These are phyloP conservation scores for Hyles lineata DNA, from an alignment of 2,888 invertebrate species.

Conservation along the genomic window DNA sequence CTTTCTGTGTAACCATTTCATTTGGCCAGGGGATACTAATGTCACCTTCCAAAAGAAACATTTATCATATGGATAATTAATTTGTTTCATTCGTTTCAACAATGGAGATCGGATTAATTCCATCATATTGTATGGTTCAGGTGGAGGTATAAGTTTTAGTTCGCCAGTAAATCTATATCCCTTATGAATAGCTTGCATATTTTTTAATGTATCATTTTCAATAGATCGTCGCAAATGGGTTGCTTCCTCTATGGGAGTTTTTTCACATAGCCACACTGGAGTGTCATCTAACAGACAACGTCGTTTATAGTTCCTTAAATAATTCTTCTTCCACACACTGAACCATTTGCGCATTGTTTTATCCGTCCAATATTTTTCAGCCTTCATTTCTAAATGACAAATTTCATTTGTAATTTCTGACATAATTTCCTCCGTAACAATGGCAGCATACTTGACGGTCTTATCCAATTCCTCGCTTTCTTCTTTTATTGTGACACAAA, in stretches of 20 bases:
- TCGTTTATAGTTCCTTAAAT: slow-evolving; percentile 65
- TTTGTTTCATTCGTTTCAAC: slow-evolving; percentile 79
- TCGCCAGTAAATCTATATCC: slow-evolving; percentile 74
- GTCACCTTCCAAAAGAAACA: slow-evolving; percentile 86
- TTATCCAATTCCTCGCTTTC: slow-evolving; percentile 63
- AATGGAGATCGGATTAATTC: slow-evolving; percentile 76
- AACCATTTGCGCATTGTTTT: slow-evolving; percentile 74
- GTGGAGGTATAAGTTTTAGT: slow-evolving; percentile 60
- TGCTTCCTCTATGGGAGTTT: slow-evolving; percentile 71
- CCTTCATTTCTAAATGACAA: slow-evolving; percentile 67
- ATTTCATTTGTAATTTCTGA: slow-evolving; percentile 66
- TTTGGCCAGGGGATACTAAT: slow-evolving; percentile 82
- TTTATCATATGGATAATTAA: slow-evolving; percentile 71
- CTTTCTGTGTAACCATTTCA: slow-evolving; percentile 71
- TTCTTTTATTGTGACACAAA: slow-evolving; percentile 56
- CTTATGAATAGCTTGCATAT: slow-evolving; percentile 73
- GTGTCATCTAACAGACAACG: slow-evolving; percentile 71
- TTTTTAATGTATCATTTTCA: slow-evolving; percentile 64
- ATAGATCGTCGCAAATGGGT: slow-evolving; percentile 57
- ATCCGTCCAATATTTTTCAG: slow-evolving; percentile 65
- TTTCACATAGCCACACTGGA: slow-evolving; percentile 74
- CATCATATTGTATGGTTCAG: slow-evolving; percentile 71
- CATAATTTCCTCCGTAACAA: slow-evolving; percentile 61
- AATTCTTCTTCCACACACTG: slow-evolving; percentile 67
- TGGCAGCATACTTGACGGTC: slow-evolving; percentile 59